Evolutionary conservation across 30 jellyfish, hydroid and myxozoan genomes (phyloP), one percentile per base, ranked within the genome.

Genomic region (Chrysaora quinquecirrha): DNA sequence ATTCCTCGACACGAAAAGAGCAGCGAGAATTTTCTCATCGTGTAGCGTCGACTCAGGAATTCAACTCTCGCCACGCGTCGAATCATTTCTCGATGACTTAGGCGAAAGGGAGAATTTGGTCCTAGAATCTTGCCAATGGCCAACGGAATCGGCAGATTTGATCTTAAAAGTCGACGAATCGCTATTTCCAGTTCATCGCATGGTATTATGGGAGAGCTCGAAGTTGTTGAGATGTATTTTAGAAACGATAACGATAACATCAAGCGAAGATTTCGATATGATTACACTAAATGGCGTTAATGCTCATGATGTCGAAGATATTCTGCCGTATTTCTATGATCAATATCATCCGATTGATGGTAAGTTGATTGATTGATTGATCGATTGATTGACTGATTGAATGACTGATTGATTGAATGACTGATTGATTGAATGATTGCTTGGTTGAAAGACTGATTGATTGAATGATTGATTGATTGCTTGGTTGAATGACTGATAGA

Each of bases 151-250:
- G 61, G 67, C 88, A 21, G 88, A 76, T 38, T 48, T 76, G 61
- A 34, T 76, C 30, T 33, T 76, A 1, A 64, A 61, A 21, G 69
- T 76, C 2, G 88, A 76, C 20, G 88, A 64, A 7, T 10, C 30
- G 19, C 48, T 76, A 2, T 34, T 76, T 29, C 88, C 88, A 7
- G 88, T 76, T 66, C 67, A 76, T 14, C n/a, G 79, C 29, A 76
- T 76, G 88, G 71, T 60, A 1, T 34, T 76, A 25, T 76, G 88
- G 88, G 79, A 76, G 48, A 76, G 54, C 61, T 76, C 88, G 0
- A 71, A 47, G 19, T 9, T 76, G 12, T 47, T 76, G 50, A 62
- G 77, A 47, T 58, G 33, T 2, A 60, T 76, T 23, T n/a, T 76
- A 25, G 48, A 74, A 27, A 49, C 48, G n/a, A 30, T 38, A 11